Conservation (phyloP, 2,797 vertebrate species). For the Brachyalestes nurse region DNA sequence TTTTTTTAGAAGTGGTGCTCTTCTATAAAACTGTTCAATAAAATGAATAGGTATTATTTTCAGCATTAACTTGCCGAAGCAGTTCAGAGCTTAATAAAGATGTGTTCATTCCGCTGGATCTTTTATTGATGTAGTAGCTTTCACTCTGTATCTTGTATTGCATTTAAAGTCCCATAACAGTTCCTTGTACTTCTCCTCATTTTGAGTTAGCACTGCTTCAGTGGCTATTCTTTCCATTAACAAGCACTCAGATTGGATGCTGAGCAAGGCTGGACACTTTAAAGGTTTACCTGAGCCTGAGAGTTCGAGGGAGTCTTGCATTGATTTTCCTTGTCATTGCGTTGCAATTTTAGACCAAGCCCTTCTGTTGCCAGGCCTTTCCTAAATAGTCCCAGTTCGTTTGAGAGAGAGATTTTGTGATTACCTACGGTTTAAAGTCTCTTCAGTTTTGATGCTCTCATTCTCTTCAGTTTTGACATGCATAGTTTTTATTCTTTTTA, state of each 20-base stretch:
- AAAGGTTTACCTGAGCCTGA: slow-evolving; percentile 18
- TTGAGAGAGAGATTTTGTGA: slow-evolving; percentile 1
- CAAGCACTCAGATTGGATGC: neutral
- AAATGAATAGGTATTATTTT: neutral
- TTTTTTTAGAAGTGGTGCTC: no score
- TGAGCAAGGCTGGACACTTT: slow-evolving; percentile 35
- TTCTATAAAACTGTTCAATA: neutral
- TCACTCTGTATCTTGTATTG: neutral
- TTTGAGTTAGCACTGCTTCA: slow-evolving; percentile 5
- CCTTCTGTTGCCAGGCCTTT: slow-evolving; percentile 71
- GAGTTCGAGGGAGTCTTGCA: slow-evolving; percentile 52
- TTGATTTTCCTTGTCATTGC: slow-evolving; percentile 62
- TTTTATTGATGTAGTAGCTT: neutral
- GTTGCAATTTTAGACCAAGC: slow-evolving; percentile 69
- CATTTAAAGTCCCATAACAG: neutral
- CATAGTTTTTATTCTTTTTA: neutral
- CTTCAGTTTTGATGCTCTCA: neutral
- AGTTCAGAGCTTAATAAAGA: neutral
- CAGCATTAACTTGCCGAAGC: neutral
- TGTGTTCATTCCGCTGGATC: neutral
- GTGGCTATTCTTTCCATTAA: slow-evolving; percentile 29
- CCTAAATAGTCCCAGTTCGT: slow-evolving; percentile 71
- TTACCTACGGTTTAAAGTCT: slow-evolving; percentile 4
- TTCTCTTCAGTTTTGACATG: no score
- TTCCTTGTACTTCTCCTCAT: neutral